A percentile compares a stretch with the other conserved stretches of the same genome.
These are phyloP conservation scores for Pogoniulus pusillus DNA, from an alignment of 2,797 vertebrate species.

Conservation along the genomic window DNA sequence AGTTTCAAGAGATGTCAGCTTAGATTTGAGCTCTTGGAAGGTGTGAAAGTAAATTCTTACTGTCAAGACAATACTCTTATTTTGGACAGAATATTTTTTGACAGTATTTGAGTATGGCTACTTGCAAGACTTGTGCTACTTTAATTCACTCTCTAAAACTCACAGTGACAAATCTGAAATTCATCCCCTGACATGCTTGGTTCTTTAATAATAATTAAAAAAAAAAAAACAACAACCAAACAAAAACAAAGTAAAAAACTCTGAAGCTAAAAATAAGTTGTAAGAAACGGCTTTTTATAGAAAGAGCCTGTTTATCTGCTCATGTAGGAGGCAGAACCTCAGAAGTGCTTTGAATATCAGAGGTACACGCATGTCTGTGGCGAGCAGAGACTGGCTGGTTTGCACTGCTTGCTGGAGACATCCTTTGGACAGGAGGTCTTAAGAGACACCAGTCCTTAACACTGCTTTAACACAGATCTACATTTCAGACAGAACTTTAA, in stretches of 20 bases:
- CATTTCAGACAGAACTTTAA: background rate
- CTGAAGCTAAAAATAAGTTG: background rate
- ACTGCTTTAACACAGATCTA: background rate
- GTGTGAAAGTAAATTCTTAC: background rate
- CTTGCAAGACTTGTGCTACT: background rate
- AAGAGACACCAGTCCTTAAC: background rate
- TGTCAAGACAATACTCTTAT: background rate
- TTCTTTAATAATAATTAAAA: background rate
- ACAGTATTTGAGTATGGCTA: background rate
- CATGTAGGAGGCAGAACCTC: background rate
- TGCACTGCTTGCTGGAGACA: background rate
- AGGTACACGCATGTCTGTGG: rapidly evolving
- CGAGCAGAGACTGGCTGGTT: background rate
- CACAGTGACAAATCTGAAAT: background rate
- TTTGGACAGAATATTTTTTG: too few species aligned
- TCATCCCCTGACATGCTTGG: too few species aligned
- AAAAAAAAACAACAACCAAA: background rate
- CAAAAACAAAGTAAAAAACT: background rate
- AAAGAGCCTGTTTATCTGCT: background rate
- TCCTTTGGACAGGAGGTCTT: background rate
- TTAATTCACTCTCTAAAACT: background rate
- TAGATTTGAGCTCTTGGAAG: background rate
- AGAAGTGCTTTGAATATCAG: background rate
- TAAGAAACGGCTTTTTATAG: background rate
- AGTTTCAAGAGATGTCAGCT: background rate